phyloP scores from a whole-genome alignment of 2,113 vertebrate genomes.

The Platichthys stellatus region DNA sequence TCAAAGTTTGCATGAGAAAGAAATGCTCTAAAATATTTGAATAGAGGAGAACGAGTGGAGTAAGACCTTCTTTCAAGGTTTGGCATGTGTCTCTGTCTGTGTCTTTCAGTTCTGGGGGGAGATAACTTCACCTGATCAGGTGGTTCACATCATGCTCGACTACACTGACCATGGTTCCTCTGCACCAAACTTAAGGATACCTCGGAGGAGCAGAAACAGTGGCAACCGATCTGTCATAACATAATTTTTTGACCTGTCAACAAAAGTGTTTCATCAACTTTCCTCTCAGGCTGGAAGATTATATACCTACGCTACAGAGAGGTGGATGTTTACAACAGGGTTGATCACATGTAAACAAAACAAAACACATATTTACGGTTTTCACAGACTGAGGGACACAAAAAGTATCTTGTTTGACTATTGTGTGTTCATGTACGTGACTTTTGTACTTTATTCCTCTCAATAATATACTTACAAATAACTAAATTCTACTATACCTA shows the following conservation, averaged over 20 bases:
- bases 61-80: neutral
- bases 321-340: too few relatives aligned
- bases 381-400: neutral
- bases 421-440: neutral
- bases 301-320: too few relatives aligned
- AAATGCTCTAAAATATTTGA: neutral
- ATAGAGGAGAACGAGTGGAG: neutral
- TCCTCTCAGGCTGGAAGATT: too few relatives aligned
- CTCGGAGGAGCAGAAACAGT: neutral
- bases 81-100: neutral
- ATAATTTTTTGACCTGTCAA: neutral
- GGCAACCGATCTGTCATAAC: neutral
- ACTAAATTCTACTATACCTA: too few relatives aligned
- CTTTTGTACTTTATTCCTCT: neutral
- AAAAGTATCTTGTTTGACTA: neutral
- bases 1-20: neutral
- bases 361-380: neutral
- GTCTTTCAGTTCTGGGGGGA: too few relatives aligned
- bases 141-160: neutral
- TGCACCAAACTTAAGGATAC: neutral
- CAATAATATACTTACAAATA: conserved; percentile 4
- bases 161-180: neutral
- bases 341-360: too few relatives aligned
- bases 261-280: neutral
- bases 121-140: too few relatives aligned